Evolutionary conservation across 2,888 invertebrate genomes (phyloP).

Genomic region (Platerodrilus igneus): DNA sequence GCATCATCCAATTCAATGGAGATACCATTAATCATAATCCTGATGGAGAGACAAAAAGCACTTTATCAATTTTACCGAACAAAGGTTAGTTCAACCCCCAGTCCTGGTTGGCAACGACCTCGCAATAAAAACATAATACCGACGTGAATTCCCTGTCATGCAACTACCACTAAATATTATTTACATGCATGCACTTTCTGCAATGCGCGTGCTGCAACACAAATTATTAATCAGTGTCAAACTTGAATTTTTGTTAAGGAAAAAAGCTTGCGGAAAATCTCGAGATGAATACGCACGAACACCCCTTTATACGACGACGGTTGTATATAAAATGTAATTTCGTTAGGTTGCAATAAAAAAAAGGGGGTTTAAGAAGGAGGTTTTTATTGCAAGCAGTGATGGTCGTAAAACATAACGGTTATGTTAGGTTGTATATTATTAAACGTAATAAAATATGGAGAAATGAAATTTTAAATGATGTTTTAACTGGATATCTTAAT

Average conservation of each 20-base stretch:
- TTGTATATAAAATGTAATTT: constrained; percentile 11
- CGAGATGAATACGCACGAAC: constrained; percentile 8
- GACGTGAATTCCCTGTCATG: constrained; percentile 27
- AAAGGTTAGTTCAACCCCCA: constrained; percentile 25
- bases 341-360: constrained; percentile 9
- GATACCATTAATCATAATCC: constrained; percentile 29
- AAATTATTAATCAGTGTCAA: constrained; percentile 29
- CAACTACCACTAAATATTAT: constrained; percentile 28
- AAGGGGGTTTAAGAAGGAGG: constrained; percentile 1
- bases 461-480: no score
- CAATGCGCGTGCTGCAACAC: constrained; percentile 23
- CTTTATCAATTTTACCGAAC: constrained; percentile 39
- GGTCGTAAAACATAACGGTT: constrained; percentile 3
- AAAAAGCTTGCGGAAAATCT: constrained; percentile 7
- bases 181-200: constrained; percentile 31
- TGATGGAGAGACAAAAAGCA: constrained; percentile 38
- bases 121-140: constrained; percentile 28
- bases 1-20: no score
- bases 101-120: constrained; percentile 20
- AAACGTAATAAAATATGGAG: no score
- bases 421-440: no score
- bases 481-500: no score
- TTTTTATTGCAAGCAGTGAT: constrained; percentile 9
- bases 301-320: constrained; percentile 4
- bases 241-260: constrained; percentile 23